Evolutionary conservation across 2,888 invertebrate species (phyloP).

Genomic region (Acleris holmiana): DNA sequence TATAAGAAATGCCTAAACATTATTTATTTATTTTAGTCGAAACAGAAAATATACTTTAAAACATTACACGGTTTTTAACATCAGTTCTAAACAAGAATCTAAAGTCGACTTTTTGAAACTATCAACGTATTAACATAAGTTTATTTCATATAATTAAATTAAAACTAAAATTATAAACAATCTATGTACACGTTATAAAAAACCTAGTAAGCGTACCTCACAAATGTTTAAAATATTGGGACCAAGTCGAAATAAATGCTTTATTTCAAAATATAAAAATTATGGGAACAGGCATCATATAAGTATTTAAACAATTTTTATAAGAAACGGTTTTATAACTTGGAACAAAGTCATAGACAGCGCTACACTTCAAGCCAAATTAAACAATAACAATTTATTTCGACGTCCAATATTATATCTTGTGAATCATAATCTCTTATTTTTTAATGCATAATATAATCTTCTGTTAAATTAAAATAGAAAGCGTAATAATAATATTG

Average conservation of each 20-base stretch:
- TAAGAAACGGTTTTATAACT: neutral
- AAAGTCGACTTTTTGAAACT: constrained; percentile 21
- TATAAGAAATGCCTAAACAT: constrained; percentile 3
- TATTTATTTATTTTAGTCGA: constrained; percentile 11
- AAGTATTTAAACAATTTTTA: constrained; percentile 1
- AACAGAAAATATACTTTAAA: constrained; percentile 16
- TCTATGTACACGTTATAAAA: constrained; percentile 33
- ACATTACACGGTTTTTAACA: constrained; percentile 15
- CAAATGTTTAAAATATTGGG: constrained; percentile 20
- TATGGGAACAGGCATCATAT: neutral
- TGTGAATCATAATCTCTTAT: constrained; percentile 36
- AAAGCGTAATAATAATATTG: constrained; percentile 39
- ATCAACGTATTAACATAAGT: constrained; percentile 19
- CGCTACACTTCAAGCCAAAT: neutral
- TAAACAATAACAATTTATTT: constrained; percentile 11
- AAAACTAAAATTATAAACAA: constrained; percentile 35
- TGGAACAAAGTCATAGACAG: neutral
- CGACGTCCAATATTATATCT: constrained; percentile 12
- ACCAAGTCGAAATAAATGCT: constrained; percentile 18
- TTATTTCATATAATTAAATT: constrained; percentile 29
- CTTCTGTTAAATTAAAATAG: constrained; percentile 34
- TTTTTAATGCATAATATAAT: constrained; percentile 35
- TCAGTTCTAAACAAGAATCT: constrained; percentile 4
- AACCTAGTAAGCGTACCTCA: constrained; percentile 38
- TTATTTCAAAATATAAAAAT: neutral